These are phyloP conservation scores for Penaeus chinensis DNA, from an alignment of 1,140 invertebrate genomes.

Conservation along the genomic window DNA sequence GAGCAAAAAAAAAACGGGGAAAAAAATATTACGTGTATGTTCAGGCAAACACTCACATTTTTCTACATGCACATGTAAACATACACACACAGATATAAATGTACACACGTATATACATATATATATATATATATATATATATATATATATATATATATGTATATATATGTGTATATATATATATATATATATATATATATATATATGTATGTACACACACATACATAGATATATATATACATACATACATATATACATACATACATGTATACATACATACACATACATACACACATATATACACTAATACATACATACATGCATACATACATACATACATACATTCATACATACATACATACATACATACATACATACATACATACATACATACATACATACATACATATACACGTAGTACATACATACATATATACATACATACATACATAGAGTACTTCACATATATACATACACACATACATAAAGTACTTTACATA, in stretches of 20 bases:
- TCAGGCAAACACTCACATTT: too few species aligned
- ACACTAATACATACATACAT: background rate
- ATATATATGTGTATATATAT: background rate
- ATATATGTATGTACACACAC: background rate
- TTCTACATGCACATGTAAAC: too few species aligned
- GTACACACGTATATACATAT: background rate
- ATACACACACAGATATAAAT: background rate
- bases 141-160: background rate
- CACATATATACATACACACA: too few species aligned
- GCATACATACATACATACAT: background rate
- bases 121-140: background rate
- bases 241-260: too few species aligned
- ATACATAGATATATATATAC: background rate
- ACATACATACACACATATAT: background rate
- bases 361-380: constrained; percentile 13
- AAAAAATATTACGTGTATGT: too few species aligned
- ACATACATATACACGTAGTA: background rate
- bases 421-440: background rate
- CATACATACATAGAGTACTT: background rate
- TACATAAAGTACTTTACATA: too few species aligned
- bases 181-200: background rate
- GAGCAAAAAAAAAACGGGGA: too few species aligned
- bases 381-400: constrained; percentile 11
- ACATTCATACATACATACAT: background rate
- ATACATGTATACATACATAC: background rate